Percentiles rank a stretch among this genome's conserved stretches.
phyloP scores from a whole-genome alignment of 2,888 invertebrate genomes.

The Plemyria rubiginata region DNA sequence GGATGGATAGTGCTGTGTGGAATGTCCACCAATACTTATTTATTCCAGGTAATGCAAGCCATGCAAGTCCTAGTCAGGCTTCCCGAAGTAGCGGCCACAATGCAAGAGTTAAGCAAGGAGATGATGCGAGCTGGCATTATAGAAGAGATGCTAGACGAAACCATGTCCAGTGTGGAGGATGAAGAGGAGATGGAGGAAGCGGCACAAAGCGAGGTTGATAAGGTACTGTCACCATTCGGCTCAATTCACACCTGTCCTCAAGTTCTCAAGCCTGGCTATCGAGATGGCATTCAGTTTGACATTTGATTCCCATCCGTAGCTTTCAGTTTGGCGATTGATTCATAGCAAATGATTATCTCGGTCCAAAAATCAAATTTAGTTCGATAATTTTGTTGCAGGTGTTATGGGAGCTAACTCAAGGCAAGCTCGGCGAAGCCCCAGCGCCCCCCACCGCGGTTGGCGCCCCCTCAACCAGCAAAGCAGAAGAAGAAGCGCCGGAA shows the following conservation, averaged over 20 bases:
- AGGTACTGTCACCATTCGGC: constrained; percentile 87
- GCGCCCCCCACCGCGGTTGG: constrained; percentile 87
- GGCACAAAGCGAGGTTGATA: constrained; percentile 96
- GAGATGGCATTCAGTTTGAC: no score
- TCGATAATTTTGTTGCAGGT: constrained; percentile 72
- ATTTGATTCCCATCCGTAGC: no score
- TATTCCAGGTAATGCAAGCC: constrained; percentile 92
- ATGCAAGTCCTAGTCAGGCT: constrained; percentile 97
- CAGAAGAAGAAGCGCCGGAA: constrained; percentile 83
- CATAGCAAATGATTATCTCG: no score
- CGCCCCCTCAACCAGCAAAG: constrained; percentile 72
- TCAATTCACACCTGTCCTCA: no score
- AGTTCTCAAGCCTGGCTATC: no score
- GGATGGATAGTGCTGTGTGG: no score
- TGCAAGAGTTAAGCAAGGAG: constrained; percentile 99
- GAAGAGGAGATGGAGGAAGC: constrained; percentile 98
- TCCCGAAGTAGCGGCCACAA: constrained; percentile 97
- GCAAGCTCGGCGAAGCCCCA: constrained; percentile 96
- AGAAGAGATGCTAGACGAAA: constrained; percentile 99
- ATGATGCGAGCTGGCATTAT: constrained; percentile 99
- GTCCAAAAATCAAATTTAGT: no score
- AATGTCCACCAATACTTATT: no score
- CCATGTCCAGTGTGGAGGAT: constrained; percentile 96
- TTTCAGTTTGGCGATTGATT: no score
- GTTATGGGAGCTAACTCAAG: constrained; percentile 95